Base-by-base conservation (phyloP, 2,113 vertebrate genomes). In the Zootoca vivipara region DNA sequence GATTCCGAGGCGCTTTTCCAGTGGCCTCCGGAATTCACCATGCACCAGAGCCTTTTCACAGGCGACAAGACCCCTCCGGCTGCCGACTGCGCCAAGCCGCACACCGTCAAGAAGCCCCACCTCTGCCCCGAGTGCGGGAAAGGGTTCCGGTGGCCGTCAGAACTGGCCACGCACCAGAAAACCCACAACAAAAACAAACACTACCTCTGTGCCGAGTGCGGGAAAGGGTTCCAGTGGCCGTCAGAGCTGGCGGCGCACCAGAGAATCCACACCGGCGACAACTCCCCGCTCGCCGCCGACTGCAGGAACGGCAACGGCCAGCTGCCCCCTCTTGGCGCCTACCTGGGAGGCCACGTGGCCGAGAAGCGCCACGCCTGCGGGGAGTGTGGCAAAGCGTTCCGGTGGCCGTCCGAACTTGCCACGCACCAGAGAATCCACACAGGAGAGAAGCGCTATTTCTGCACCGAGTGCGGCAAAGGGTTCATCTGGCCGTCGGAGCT, bases 71-170 rank as follows among this genome's bases (percentile, higher is more conserved):
- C 35, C 0, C 46, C 64, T 82, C 80, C 46, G 1, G 65, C 35
- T 18, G 62, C 35, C 0, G 80, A 90, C 24, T 22, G 75, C 3
- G 20, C 64, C n/a, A 78, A 62, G 46, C 52, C 80, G 6, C 33
- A 75, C n/a, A 72, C 85, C 1, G 80, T 69, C 73, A 82, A 88
- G 81, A 88, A 85, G 5, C 79, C 85, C 62, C 67, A 67, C 22
- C 64, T 78, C 87, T 96, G 95, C 87, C 85, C 94, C 0, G 95
- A 96, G 75, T 96, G 95, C 38, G 95, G 95, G 91, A 96, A 95
- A 85, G 93, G 95, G 69, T 96, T 96, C 93, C 95, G 95, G 86
- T 95, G 95, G 94, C 95, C 95, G 28, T 95, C 95, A 1, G 95
- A 94, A 85, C 92, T 96, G 18, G 94, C 95, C 35, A 90, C 95